Evolutionary conservation across 2,797 vertebrate genomes (phyloP).

Genomic region (Phylloscopus collybita): DNA sequence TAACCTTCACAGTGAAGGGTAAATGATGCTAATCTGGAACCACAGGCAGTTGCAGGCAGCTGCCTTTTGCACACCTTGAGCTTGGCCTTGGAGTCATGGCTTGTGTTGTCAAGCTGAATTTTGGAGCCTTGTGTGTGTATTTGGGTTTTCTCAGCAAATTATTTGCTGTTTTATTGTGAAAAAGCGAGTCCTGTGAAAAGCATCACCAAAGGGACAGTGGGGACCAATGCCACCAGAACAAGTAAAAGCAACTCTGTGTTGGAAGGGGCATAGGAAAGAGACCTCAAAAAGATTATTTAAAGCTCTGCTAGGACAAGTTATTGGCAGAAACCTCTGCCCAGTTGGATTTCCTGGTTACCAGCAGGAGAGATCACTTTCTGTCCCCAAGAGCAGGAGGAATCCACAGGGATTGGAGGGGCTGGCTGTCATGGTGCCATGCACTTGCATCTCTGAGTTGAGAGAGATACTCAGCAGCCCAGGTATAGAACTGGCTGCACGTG

Average conservation of each 20-base stretch:
- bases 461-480: not conserved
- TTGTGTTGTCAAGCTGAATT: not conserved
- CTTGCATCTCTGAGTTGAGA: not conserved
- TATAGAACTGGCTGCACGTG: not conserved
- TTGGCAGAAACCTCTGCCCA: not conserved
- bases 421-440: fast-evolving
- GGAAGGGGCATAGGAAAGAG: not conserved
- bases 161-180: not conserved
- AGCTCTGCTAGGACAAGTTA: not conserved
- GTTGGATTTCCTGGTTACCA: not conserved
- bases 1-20: not conserved
- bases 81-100: not conserved
- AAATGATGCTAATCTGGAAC: not conserved
- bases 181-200: not conserved
- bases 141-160: not conserved
- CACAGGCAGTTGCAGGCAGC: not conserved
- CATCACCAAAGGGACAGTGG: not conserved
- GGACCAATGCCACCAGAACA: not conserved
- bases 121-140: not conserved
- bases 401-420: fast-evolving
- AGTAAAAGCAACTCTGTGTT: not conserved
- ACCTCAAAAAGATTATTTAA: not conserved
- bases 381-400: not conserved
- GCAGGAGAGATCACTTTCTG: not conserved
- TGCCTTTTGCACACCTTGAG: not conserved